These are phyloP conservation scores for Cygnus buccinator DNA, from an alignment of 2,113 vertebrate genomes.

Conservation along the genomic window DNA sequence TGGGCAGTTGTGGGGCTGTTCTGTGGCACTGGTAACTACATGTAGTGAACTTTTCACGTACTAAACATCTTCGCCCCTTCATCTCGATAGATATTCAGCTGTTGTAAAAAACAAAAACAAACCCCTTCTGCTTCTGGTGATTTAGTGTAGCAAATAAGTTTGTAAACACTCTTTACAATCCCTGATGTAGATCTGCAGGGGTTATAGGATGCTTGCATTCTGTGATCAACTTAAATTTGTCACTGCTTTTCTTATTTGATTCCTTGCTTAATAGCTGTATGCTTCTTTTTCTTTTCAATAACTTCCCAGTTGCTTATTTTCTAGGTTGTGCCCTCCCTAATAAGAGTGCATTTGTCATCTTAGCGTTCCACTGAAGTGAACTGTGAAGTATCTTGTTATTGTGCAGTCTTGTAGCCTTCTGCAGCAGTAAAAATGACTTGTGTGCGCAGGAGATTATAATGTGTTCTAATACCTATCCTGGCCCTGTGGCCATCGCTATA, in stretches of 20 bases:
- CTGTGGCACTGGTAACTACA: neutral
- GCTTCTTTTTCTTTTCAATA: neutral
- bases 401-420: neutral
- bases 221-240: neutral
- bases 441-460: neutral
- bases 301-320: neutral
- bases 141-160: neutral
- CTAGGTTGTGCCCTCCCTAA: neutral
- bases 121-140: neutral
- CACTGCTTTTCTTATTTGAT: neutral
- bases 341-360: neutral
- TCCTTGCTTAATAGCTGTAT: neutral
- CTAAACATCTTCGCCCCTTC: neutral
- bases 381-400: neutral
- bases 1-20: neutral
- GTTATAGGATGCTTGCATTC: neutral
- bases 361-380: neutral
- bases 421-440: neutral
- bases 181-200: neutral
- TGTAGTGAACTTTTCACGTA: neutral
- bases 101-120: neutral
- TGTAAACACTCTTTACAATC: neutral
- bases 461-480: neutral
- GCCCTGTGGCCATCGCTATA: no score
- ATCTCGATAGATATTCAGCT: neutral